These are phyloP conservation scores for Platerodrilus igneus DNA, from an alignment of 2,888 invertebrate genomes.

Conservation along the genomic window DNA sequence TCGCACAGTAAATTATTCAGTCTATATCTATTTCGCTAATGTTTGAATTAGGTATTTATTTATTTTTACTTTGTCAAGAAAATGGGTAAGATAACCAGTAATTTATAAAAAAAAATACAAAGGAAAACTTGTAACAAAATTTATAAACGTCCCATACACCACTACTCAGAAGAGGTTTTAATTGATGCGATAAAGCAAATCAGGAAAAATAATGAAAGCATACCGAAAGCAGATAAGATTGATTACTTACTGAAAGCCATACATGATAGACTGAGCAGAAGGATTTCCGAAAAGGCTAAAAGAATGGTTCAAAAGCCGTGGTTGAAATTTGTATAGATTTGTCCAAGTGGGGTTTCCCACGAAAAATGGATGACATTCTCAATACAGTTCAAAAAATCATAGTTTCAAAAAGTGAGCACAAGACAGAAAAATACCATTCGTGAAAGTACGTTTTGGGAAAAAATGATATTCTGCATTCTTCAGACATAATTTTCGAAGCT, in stretches of 20 bases:
- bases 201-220: conserved; percentile 5
- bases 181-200: conserved; percentile 7
- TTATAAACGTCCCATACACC: too few relatives aligned
- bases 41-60: too few relatives aligned
- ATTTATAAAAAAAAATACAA: too few relatives aligned
- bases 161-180: conserved; percentile 9
- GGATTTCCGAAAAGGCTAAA: conserved; percentile 11
- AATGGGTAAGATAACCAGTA: too few relatives aligned
- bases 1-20: too few relatives aligned
- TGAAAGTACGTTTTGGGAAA: too few relatives aligned
- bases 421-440: conserved; percentile 14
- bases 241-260: conserved; percentile 10
- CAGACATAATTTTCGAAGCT: too few relatives aligned
- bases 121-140: too few relatives aligned
- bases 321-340: conserved; percentile 12
- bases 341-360: conserved; percentile 12
- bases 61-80: too few relatives aligned
- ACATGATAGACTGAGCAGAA: conserved; percentile 9
- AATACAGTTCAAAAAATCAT: conserved; percentile 11
- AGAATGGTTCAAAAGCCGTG: conserved; percentile 11
- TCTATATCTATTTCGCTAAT: too few relatives aligned
- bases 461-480: too few relatives aligned
- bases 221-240: conserved; percentile 6
- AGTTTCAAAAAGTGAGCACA: conserved; percentile 5
- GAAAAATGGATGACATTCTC: conserved; percentile 13